phyloP scores from a whole-genome alignment of 2,113 vertebrate species.

The Oreochromis tanganicae region DNA sequence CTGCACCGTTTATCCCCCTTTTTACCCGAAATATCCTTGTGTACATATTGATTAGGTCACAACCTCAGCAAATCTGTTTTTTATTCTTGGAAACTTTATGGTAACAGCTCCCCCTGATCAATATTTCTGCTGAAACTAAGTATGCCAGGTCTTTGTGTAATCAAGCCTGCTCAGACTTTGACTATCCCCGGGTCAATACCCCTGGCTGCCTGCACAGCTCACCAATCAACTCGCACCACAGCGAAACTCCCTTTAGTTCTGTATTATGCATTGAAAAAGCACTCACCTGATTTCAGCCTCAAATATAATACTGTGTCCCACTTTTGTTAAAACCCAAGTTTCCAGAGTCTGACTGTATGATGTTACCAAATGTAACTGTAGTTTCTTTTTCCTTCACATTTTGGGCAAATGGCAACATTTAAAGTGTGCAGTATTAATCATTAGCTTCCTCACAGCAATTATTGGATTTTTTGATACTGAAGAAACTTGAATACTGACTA shows the following conservation, averaged over 20 bases:
- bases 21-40: neutral
- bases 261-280: neutral
- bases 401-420: neutral
- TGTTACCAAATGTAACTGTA: neutral
- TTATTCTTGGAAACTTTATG: constrained; percentile 32
- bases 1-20: neutral
- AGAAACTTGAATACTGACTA: neutral
- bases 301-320: neutral
- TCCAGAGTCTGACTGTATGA: neutral
- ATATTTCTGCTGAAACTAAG: constrained; percentile 43
- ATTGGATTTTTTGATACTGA: neutral
- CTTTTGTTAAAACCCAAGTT: neutral
- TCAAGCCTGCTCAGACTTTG: constrained; percentile 45
- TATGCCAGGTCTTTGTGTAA: constrained; percentile 41
- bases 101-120: constrained; percentile 7
- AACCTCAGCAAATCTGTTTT: neutral
- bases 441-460: neutral
- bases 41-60: neutral
- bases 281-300: neutral
- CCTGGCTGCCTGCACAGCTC: constrained; percentile 12
- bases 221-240: constrained; percentile 57
- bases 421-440: neutral
- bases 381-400: neutral
- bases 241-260: constrained; percentile 53
- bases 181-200: constrained; percentile 60